Evolutionary conservation across 2,888 invertebrate species (phyloP).

Genomic region (Sinodicranocentrus sp.): DNA sequence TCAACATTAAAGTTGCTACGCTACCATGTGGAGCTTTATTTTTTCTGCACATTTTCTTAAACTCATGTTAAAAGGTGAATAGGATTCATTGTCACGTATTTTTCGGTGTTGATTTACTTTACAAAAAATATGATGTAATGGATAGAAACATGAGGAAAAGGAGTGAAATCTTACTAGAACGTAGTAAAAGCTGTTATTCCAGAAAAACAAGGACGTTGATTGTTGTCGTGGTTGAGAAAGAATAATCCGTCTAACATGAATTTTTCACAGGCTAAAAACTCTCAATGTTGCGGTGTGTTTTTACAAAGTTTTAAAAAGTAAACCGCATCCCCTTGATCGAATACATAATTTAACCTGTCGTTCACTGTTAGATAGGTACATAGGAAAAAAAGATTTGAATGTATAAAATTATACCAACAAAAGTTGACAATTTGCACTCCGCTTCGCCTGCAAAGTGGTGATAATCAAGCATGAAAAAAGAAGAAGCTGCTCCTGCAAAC

Average conservation of each 20-base stretch:
- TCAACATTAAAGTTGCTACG: too few relatives aligned
- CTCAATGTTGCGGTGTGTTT: background rate
- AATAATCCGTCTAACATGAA: background rate
- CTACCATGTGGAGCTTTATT: too few relatives aligned
- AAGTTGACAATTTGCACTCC: background rate
- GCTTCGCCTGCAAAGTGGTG: background rate
- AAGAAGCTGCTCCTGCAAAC: background rate
- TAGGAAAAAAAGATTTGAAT: background rate
- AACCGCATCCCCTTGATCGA: too few relatives aligned
- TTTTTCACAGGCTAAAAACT: background rate
- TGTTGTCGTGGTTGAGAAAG: background rate
- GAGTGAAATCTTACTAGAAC: too few relatives aligned
- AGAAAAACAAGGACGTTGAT: conserved; percentile 26
- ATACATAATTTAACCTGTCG: background rate
- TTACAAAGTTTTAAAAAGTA: background rate
- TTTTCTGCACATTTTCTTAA: too few relatives aligned
- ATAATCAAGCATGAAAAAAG: conserved; percentile 13
- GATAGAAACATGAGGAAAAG: too few relatives aligned
- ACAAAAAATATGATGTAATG: too few relatives aligned
- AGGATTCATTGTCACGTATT: too few relatives aligned
- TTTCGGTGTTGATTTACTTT: too few relatives aligned
- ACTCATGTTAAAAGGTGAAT: too few relatives aligned
- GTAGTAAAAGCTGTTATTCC: conserved; percentile 33
- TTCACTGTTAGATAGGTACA: background rate
- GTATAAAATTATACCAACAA: too few relatives aligned